A percentile compares a stretch with the other conserved stretches of the same genome.
Evolutionary conservation across 2,888 invertebrate species (phyloP).

Genomic region (Venusia cambrica): DNA sequence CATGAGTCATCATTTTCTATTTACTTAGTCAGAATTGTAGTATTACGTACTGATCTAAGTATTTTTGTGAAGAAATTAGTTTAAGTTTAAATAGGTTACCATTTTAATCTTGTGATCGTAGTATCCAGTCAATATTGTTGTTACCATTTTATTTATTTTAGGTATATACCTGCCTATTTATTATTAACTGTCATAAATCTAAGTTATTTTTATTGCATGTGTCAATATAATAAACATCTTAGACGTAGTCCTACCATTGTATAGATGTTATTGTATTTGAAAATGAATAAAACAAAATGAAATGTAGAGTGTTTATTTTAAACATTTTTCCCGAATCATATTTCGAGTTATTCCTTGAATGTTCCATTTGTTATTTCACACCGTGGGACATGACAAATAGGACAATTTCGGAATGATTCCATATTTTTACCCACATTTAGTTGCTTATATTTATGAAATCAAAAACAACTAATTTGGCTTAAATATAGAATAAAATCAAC

Average conservation of each 20-base stretch:
- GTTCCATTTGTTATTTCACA: too few species aligned
- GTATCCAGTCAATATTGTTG: slow-evolving; percentile 41
- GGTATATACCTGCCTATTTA: slow-evolving; percentile 21
- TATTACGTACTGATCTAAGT: too few species aligned
- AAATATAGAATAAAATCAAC: too few species aligned
- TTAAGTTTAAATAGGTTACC: slow-evolving; percentile 29
- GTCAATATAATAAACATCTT: slow-evolving; percentile 69
- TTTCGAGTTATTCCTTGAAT: too few species aligned
- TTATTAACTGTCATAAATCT: slow-evolving; percentile 22
- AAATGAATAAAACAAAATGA: slow-evolving; percentile 71
- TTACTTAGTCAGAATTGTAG: too few species aligned
- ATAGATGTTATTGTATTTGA: slow-evolving; percentile 81
- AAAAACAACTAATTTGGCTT: too few species aligned
- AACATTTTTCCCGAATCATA: background rate
- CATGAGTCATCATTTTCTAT: too few species aligned
- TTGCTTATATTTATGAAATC: too few species aligned
- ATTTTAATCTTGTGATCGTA: slow-evolving; percentile 37
- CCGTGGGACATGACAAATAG: too few species aligned
- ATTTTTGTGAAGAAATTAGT: slow-evolving; percentile 4
- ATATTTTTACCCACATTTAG: too few species aligned
- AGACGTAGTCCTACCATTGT: slow-evolving; percentile 75
- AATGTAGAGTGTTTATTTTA: slow-evolving; percentile 42
- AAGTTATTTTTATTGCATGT: slow-evolving; percentile 63
- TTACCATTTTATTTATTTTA: slow-evolving; percentile 34
- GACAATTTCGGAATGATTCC: too few species aligned